phyloP scores from a whole-genome alignment of 2,113 vertebrate genomes.

The Nibea coibor region DNA sequence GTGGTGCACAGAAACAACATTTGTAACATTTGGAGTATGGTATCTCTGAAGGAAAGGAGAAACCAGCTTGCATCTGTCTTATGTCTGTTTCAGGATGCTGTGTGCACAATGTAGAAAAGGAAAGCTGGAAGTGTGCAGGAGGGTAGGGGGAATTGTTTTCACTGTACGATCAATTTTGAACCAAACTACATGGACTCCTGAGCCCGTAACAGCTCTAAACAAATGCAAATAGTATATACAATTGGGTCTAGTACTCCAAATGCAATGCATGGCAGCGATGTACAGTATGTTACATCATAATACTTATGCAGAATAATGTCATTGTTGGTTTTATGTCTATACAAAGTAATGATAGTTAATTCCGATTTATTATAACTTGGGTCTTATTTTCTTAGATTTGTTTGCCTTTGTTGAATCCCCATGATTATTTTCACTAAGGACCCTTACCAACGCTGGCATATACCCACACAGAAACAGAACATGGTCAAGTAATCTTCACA shows the following conservation, averaged over 20 bases:
- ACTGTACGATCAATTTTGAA: slow-evolving; percentile 70
- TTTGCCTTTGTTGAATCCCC: too few relatives aligned
- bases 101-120: slow-evolving; percentile 9
- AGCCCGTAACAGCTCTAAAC: slow-evolving; percentile 37
- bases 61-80: slow-evolving; percentile 31
- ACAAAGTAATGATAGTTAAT: slow-evolving; percentile 9
- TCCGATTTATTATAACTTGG: slow-evolving; percentile 14
- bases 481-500: background rate
- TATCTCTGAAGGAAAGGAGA: slow-evolving; percentile 29
- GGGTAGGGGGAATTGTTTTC: slow-evolving; percentile 33
- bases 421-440: background rate
- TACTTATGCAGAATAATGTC: slow-evolving; percentile 63
- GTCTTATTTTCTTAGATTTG: slow-evolving; percentile 7
- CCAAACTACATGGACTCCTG: slow-evolving; percentile 60
- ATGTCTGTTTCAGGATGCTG: slow-evolving; percentile 37
- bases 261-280: slow-evolving; percentile 70
- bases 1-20: background rate
- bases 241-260: slow-evolving; percentile 28
- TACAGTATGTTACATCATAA: slow-evolving; percentile 59
- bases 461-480: background rate
- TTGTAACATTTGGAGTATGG: too few relatives aligned
- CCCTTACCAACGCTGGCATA: background rate
- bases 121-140: slow-evolving; percentile 11
- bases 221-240: slow-evolving; percentile 44
- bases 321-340: slow-evolving; percentile 47